These are phyloP conservation scores for Celastrina argiolus DNA, from an alignment of 2,888 invertebrate species.

Conservation along the genomic window DNA sequence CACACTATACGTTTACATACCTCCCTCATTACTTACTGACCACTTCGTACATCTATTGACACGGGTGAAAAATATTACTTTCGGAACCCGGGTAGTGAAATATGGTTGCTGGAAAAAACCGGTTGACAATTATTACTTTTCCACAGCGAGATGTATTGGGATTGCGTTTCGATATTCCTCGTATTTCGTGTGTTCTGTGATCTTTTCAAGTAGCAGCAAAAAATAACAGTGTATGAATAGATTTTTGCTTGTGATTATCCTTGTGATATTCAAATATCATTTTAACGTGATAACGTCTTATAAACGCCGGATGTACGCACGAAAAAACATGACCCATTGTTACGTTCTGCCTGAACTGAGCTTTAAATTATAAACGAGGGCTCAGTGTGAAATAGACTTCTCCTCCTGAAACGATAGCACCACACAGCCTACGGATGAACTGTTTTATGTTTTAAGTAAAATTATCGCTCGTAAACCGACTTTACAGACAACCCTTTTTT, in stretches of 20 bases:
- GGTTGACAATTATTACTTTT: constrained; percentile 14
- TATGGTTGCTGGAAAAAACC: constrained; percentile 23
- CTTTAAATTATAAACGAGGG: no score
- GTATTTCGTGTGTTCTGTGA: background rate
- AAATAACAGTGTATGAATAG: background rate
- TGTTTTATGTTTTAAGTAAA: no score
- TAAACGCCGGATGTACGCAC: no score
- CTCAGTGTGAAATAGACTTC: no score
- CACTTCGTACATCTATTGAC: constrained; percentile 43
- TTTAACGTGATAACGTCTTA: no score
- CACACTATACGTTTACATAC: constrained; percentile 64
- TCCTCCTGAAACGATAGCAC: no score
- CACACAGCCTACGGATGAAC: no score
- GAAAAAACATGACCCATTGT: no score
- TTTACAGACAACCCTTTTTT: no score
- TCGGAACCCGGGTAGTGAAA: constrained; percentile 21
- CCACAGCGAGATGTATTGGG: background rate
- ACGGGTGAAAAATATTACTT: constrained; percentile 33
- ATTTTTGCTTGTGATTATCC: background rate
- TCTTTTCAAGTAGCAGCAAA: background rate
- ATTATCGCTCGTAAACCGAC: no score
- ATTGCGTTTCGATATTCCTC: background rate
- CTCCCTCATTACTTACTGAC: constrained; percentile 70
- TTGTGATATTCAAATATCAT: no score
- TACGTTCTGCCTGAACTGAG: no score